Evolutionary conservation across 2,888 invertebrate genomes (phyloP), one percentile per base, ranked within the genome.

Genomic region (Heteromurus nitidus): DNA sequence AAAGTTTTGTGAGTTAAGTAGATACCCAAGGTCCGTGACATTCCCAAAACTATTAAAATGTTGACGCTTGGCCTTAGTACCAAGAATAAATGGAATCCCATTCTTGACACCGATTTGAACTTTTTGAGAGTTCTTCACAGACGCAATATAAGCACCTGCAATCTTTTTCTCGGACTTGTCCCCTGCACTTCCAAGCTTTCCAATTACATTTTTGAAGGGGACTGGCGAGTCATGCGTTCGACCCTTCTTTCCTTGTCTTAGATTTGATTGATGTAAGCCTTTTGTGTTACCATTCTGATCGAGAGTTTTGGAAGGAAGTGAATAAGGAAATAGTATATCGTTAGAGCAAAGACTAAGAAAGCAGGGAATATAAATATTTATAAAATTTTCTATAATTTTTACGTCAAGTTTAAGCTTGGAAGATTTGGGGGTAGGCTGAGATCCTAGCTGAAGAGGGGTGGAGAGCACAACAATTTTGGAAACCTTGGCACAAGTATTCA

Each of bases 31-130:
- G 36, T 72, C 60, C 3, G n/a, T 55, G 3, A 24, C 58, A 5
- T 55, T 31, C 3, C 50, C 72, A 55, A 80, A 80, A n/a, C 36
- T 65, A 47, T 80, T 80, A 16, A 30, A 42, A 20, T 72, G 58
- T 18, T 70, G 64, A 7, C 18, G 26, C 31, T 62, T 67, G 20
- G 24, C 16, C 28, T 72, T 64, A 3, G 79, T 5, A 18, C 73
- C 73, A 44, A 73, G 26, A 3, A 73, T 24, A 28, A 73, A 73
- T n/a, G 47, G 47, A 3, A 62, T 28, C n/a, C 73, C 73, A 16
- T 62, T 73, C 18, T 47, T 62, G 1, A 73, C 62, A 20, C 73
- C 73, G 24, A 73, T 62, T 20, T 73, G 36, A 24, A 47, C 7
- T 50, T 73, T 73, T 1, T 44, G 36, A 30, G 30, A 13, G 20